These are phyloP conservation scores for Drosophila parvula DNA, from an alignment of 1,140 invertebrate genomes.

Conservation along the genomic window DNA sequence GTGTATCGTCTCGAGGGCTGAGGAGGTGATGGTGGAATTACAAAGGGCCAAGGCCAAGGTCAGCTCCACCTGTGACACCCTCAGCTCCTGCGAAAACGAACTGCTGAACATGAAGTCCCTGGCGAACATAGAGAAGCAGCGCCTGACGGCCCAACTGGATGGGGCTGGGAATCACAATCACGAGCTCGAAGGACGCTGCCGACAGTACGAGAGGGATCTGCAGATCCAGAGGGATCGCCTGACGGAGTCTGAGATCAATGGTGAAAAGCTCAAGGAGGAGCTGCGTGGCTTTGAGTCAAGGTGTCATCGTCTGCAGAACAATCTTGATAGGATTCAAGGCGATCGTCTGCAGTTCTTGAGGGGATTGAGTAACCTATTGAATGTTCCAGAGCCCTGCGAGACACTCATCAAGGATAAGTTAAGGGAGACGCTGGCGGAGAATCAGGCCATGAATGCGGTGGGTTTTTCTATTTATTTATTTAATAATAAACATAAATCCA, in stretches of 20 bases:
- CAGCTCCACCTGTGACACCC: slow-evolving; percentile 77
- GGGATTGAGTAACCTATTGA: slow-evolving; percentile 68
- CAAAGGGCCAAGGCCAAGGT: slow-evolving; percentile 86
- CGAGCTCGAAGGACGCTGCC: slow-evolving; percentile 75
- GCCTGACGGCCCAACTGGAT: slow-evolving; percentile 73
- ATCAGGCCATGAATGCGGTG: slow-evolving; percentile 90
- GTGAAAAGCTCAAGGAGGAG: slow-evolving; percentile 82
- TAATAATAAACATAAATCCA: too few species aligned
- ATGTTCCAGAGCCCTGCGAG: slow-evolving; percentile 88
- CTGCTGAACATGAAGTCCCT: slow-evolving; percentile 74
- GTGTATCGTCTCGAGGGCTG: slow-evolving; percentile 88
- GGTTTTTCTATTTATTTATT: slow-evolving; percentile 41
- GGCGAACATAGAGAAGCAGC: slow-evolving; percentile 80
- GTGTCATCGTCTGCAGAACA: slow-evolving; percentile 80
- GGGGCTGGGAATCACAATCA: slow-evolving; percentile 74
- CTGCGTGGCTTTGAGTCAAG: slow-evolving; percentile 82
- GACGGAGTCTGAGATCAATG: slow-evolving; percentile 78
- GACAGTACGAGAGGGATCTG: slow-evolving; percentile 79
- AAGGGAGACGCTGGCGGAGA: slow-evolving; percentile 89
- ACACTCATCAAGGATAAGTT: slow-evolving; percentile 90
- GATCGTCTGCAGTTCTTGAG: slow-evolving; percentile 79
- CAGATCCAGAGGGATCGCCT: slow-evolving; percentile 78
- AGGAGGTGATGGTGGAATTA: slow-evolving; percentile 89
- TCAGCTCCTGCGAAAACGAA: slow-evolving; percentile 80
- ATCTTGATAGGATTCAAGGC: slow-evolving; percentile 74